These are phyloP conservation scores for Pungitius pungitius DNA, from an alignment of 2,113 vertebrate species.

Conservation along the genomic window DNA sequence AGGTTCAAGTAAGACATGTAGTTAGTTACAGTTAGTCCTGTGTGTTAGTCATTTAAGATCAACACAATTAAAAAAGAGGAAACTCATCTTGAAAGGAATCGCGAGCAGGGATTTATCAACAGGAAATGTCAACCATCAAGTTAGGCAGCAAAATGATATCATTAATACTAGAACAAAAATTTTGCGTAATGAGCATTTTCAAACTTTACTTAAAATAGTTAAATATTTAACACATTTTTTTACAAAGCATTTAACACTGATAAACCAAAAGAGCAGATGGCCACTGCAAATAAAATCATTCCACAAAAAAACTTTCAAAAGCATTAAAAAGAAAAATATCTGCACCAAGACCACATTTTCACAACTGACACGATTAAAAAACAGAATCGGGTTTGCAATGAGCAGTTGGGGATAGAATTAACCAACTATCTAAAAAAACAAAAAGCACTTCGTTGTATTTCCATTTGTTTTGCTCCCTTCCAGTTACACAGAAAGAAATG, in stretches of 20 bases:
- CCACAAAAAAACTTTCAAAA: constrained; percentile 16
- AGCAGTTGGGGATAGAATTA: constrained; percentile 20
- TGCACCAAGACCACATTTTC: constrained; percentile 22
- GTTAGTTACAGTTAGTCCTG: constrained; percentile 35
- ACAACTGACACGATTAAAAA: constrained; percentile 54
- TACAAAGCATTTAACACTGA: constrained; percentile 77
- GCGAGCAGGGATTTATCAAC: constrained; percentile 36
- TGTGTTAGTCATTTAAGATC: constrained; percentile 40
- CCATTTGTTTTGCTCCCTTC: constrained; percentile 26
- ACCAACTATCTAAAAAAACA: constrained; percentile 20
- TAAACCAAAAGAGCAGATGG: constrained; percentile 31
- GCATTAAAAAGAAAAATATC: constrained; percentile 4
- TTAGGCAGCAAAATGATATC: constrained; percentile 14
- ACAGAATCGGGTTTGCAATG: constrained; percentile 8
- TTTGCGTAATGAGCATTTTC: constrained; percentile 43
- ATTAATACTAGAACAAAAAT: constrained; percentile 32
- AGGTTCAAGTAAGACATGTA: constrained; percentile 70
- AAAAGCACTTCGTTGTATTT: background rate
- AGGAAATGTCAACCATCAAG: constrained; percentile 41
- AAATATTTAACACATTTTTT: constrained; percentile 47
- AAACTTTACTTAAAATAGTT: constrained; percentile 68
- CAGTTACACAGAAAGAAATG: constrained; percentile 48
- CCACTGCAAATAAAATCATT: constrained; percentile 34
- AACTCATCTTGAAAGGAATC: constrained; percentile 20
- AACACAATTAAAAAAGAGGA: constrained; percentile 44